A percentile compares a stretch with the other conserved stretches of the same genome.
phyloP scores from a whole-genome alignment of 1,140 invertebrate species.

The Rhyacophila brunnea region DNA sequence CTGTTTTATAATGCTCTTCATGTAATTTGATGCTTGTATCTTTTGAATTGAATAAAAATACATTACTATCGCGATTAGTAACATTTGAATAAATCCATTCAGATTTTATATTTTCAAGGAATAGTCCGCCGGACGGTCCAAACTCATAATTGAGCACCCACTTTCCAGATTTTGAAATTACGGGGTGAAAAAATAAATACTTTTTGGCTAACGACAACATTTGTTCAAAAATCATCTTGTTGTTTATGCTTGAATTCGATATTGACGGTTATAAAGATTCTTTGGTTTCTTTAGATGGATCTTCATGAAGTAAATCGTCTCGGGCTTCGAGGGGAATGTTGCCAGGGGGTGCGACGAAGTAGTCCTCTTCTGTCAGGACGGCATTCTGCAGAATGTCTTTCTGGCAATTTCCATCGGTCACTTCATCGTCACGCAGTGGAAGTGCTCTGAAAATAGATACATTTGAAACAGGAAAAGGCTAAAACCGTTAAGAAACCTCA shows the following conservation, averaged over 20 bases:
- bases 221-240: constrained; percentile 38
- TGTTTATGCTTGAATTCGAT: constrained; percentile 16
- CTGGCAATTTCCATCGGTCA: constrained; percentile 65
- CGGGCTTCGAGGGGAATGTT: constrained; percentile 65
- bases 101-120: constrained; percentile 56
- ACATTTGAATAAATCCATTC: constrained; percentile 59
- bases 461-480: no score
- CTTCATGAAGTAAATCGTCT: constrained; percentile 49
- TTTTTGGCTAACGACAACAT: constrained; percentile 45
- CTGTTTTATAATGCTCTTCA: constrained; percentile 40
- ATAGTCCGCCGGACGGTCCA: constrained; percentile 54
- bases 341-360: constrained; percentile 84
- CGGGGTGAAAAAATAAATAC: constrained; percentile 35
- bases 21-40: constrained; percentile 34
- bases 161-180: constrained; percentile 43
- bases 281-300: constrained; percentile 36
- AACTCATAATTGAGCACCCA: constrained; percentile 39
- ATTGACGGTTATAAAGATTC: constrained; percentile 31
- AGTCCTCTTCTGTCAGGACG: constrained; percentile 74
- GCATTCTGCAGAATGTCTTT: constrained; percentile 73
- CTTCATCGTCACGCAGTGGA: constrained; percentile 66
- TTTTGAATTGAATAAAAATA: constrained; percentile 46
- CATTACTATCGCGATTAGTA: constrained; percentile 52
- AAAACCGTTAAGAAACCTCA: no score
- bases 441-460: constrained; percentile 57